Base-by-base conservation (phyloP, 1,140 invertebrate genomes). In the Drosophila subpulchrella region DNA sequence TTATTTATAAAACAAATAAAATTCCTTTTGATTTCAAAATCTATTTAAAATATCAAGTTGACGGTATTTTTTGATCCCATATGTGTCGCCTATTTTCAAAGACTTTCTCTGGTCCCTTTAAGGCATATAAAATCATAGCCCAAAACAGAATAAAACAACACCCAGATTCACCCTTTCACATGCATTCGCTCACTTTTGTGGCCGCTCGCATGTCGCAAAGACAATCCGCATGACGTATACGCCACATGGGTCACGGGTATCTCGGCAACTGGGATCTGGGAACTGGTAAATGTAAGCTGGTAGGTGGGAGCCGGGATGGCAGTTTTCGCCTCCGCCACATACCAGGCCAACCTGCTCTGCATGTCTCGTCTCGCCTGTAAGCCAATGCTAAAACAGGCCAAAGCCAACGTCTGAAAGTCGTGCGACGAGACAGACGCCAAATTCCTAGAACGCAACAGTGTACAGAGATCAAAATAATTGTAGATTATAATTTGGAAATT, bases 391-490 rank as follows among this genome's bases (percentile, higher is more conserved):
- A 75, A 73, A 57, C 78, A 53, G 65, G 61, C 68, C 63, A 72
- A 82, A 88, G 83, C 55, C 83, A 85, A 76, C 59, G 81, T 84
- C 81, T 78, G 60, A 81, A 82, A 78, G 82, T 82, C 75, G 15
- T 47, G 56, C 56, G 12, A 36, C 11, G 63, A 73, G 61, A 77
- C 67, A 78, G 53, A 77, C 74, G 72, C 60, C 72, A 83, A 83
- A 83, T 83, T 86, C 76, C 48, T 50, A 59, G 50, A 78, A 53
- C 67, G 65, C 76, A 72, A 81, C 79, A 81, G 75, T 72, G 53
- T 42, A 34, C 60, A 60, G 36, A 24, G 17, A 8, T 11, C 32
- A 24, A 24, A 8, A 11, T 46, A 36, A 27, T 4, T 44, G 6
- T 20, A 15, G 24, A 8, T 13, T 10, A 13, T 5, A 30, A 27